Percentiles rank a stretch among this genome's conserved stretches.
These are phyloP conservation scores for Ephydatia muelleri DNA, from an alignment of 37 sponge, comb jelly and placozoan species.

Conservation along the genomic window DNA sequence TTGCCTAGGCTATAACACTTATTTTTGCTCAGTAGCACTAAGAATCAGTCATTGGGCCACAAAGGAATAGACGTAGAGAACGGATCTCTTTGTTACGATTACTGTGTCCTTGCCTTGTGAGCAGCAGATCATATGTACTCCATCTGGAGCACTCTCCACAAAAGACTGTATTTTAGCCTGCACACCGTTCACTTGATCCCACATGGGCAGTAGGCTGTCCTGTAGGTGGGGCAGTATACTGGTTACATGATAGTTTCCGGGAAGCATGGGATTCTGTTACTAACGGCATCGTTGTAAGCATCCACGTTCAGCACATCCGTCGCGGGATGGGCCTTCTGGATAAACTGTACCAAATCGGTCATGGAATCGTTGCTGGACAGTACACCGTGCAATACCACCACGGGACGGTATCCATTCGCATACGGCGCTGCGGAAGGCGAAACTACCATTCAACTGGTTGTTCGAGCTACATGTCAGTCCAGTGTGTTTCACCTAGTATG, in stretches of 20 bases:
- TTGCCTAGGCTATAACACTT: too few relatives aligned
- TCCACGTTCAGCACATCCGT: conserved; percentile 67
- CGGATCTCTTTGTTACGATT: too few relatives aligned
- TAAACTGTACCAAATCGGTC: conserved; percentile 39
- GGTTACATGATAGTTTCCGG: too few relatives aligned
- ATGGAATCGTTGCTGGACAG: conserved; percentile 27
- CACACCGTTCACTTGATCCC: conserved; percentile 60
- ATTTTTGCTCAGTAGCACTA: too few relatives aligned
- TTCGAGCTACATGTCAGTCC: too few relatives aligned
- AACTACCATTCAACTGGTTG: too few relatives aligned
- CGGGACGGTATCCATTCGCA: conserved; percentile 62
- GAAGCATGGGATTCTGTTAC: neutral
- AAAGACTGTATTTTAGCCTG: conserved; percentile 55
- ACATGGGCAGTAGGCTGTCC: conserved; percentile 39
- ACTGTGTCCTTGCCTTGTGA: conserved; percentile 64
- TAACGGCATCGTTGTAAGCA: conserved; percentile 30
- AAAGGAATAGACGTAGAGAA: too few relatives aligned
- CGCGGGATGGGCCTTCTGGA: conserved; percentile 66
- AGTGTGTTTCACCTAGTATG: too few relatives aligned
- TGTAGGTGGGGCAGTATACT: neutral
- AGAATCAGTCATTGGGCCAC: too few relatives aligned
- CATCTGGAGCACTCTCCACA: conserved; percentile 50
- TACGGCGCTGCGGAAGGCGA: neutral
- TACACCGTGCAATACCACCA: conserved; percentile 84
- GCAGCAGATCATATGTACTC: conserved; percentile 72